Evolutionary conservation across 2,113 vertebrate genomes (phyloP), one percentile per base, ranked within the genome.

Genomic region (Coreoperca whiteheadi): DNA sequence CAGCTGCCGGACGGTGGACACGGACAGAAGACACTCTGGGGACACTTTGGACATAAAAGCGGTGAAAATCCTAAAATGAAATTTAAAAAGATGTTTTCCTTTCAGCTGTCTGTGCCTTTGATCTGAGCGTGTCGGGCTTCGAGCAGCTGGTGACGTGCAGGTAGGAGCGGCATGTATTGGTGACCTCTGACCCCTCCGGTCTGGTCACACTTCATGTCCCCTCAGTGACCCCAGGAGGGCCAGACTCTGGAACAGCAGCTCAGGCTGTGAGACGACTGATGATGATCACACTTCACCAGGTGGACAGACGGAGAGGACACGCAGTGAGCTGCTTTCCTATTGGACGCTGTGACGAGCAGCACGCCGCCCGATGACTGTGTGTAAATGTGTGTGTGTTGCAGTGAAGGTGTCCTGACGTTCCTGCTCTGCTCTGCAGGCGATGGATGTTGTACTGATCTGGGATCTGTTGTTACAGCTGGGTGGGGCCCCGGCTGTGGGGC

Each of bases 401-500:
- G 25, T 69, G 54, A 39, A 20, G 20, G 57, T 25, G 53, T 53
- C 11, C 14, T 15, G 25, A 23, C 41, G n/a, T 9, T 53, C 20
- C 50, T 56, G 53, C 34, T 79, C 32, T 2, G 23, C 28, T 16
- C 7, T 37, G 16, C 8, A 11, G 23, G 20, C 6, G 12, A 16
- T 3, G 8, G 30, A 6, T 50, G 41, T 61, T 61, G 23, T 0
- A 41, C 57, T 66, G 59, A 28, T 69, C 32, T 57, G 57, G 0
- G 51, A 43, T 15, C 60, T 28, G 23, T 8, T 4, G 23, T 87
- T 91, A 96, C 66, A 96, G 93, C 84, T 96, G 95, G 28, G 95
- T 96, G 74, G 95, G 95, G 0, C 92, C 92, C 67, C 94, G 78
- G 86, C 91, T 94, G 59, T 87, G 88, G 0, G 70, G 80, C 87